Evolutionary conservation across 35 echinoderm and acorn worm species (phyloP).

Genomic region (Patiria miniata): DNA sequence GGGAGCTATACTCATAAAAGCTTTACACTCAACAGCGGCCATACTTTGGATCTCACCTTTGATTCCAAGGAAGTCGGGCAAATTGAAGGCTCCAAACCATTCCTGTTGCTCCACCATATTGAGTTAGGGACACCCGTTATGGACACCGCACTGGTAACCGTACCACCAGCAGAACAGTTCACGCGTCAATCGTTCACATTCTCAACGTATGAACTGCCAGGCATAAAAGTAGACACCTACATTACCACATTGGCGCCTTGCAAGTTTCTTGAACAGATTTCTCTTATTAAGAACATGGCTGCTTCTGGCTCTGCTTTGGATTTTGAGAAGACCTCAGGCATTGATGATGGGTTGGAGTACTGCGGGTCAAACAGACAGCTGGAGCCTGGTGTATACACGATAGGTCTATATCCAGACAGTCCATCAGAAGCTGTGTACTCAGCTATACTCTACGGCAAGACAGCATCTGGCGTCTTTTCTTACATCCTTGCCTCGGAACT

Average conservation of each 20-base stretch:
- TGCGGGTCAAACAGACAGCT: constrained; percentile 16
- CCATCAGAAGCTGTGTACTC: neutral
- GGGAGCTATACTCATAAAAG: neutral
- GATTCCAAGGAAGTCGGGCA: neutral
- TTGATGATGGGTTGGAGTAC: neutral
- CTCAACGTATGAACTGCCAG: neutral
- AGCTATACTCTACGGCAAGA: constrained; percentile 26
- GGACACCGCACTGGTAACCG: constrained; percentile 22
- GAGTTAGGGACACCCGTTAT: neutral
- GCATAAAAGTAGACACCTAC: neutral
- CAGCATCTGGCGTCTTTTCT: neutral
- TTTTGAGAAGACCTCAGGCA: neutral
- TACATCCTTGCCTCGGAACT: constrained; percentile 38
- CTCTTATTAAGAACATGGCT: neutral
- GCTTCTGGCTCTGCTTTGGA: neutral
- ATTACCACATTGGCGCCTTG: constrained; percentile 21
- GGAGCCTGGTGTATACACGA: neutral
- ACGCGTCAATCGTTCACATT: constrained; percentile 23
- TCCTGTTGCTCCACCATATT: neutral
- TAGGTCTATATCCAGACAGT: neutral
- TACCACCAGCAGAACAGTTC: constrained; percentile 48
- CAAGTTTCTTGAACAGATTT: neutral
- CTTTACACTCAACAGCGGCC: neutral
- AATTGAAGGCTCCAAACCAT: neutral
- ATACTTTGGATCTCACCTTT: neutral